Base-by-base conservation (phyloP, 2,797 vertebrate species). In the Triplophysa yarkandensis region DNA sequence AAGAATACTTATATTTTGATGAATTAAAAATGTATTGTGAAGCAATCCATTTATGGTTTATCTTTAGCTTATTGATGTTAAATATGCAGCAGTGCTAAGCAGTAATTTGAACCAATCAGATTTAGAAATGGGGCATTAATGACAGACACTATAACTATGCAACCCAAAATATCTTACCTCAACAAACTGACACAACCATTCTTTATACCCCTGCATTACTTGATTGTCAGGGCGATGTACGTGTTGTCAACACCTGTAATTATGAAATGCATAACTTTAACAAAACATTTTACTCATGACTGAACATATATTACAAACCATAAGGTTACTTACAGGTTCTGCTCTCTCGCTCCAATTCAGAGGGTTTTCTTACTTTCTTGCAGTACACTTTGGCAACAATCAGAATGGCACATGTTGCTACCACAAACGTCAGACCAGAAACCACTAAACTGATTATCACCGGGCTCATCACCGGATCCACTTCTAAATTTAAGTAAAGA, bases 241-340 rank as follows among this genome's bases (percentile, higher is more conserved):
- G 90, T 92, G 87, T 93, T 92, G 85, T 93, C 91, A 84, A 90
- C 91, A 89, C 92, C 92, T 93, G 85, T 21, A 57, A 27, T 19
- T 6, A 14, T 19, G 2, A 23, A 11, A 43, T 36, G 10, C 11
- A 52, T 30, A 7, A 54, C 0, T 6, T 6, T n/a, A 61, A 32
- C 41, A 11, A 23, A 54, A 25, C 21, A 1, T 21, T 28, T 68
- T 19, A 32, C 14, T 19, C 6, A 16, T 41, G 11, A 41, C 4
- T 54, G 14, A 30, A 25, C 23, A 36, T 21, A 50, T 43, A 30
- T 73, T 48, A n/a, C 11, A 43, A 55, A 25, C 32, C 2, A 32
- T 3, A 1, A 8, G 8, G 50, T 48, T 68, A 86, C 91, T 85
- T 80, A 91, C 92, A 92, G 71, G 90, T 90, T 86, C 92, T 88